These are phyloP conservation scores for Archilochus colubris DNA, from an alignment of 2,113 vertebrate species.

Conservation along the genomic window DNA sequence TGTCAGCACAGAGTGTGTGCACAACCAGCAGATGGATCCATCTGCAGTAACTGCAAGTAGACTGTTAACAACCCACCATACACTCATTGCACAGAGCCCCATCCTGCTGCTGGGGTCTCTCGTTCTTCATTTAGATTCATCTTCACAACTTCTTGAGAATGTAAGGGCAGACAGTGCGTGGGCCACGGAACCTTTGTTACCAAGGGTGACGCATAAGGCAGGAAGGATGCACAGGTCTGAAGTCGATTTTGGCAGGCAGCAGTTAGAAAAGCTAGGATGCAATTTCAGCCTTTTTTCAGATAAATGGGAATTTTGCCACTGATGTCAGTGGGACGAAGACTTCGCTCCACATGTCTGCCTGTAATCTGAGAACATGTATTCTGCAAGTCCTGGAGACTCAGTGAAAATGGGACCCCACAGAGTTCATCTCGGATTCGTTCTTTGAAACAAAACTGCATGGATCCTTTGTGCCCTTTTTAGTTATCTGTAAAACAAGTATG, in stretches of 20 bases:
- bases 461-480: constrained; percentile 40
- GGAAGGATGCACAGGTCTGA: constrained; percentile 2
- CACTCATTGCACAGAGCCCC: background rate
- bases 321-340: constrained; percentile 17
- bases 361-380: constrained; percentile 30
- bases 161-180: background rate
- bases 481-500: constrained; percentile 55
- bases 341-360: background rate
- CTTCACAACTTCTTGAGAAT: background rate
- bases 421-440: constrained; percentile 28
- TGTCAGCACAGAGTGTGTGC: background rate
- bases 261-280: background rate
- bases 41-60: background rate
- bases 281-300: background rate
- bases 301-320: constrained; percentile 28
- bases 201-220: background rate
- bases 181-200: background rate
- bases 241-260: background rate
- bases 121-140: background rate
- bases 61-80: background rate
- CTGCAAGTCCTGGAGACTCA: constrained; percentile 4
- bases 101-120: background rate
- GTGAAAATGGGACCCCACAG: constrained; percentile 43
- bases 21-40: background rate
- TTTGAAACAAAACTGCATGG: background rate